Base-by-base conservation (phyloP, 2,888 invertebrate species). In the Pseudolycoriella hygida region DNA sequence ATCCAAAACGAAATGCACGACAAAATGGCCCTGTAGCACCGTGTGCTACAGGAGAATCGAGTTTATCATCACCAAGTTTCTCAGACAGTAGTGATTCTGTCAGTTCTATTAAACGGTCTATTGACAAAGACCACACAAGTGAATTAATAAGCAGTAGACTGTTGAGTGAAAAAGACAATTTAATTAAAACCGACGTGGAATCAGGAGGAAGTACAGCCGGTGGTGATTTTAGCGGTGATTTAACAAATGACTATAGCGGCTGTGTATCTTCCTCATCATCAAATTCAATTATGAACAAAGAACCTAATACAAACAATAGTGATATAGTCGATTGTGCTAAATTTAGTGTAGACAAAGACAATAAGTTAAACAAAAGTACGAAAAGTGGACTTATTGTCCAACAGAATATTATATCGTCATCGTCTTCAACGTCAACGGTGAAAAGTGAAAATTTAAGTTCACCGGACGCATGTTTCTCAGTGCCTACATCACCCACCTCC, bases 401-500 rank as follows among this genome's bases (percentile, higher is more conserved):
- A 40, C 10, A 17, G 20, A 32, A 40, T 39, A 47, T 39, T 38
- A 32, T 25, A 41, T 37, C 39, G 20, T 44, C 44, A 43, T 40
- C 40, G 41, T 37, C 45, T 43, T 60, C 65, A 47, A 60, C 63
- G 49, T 63, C 70, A 57, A 60, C 66, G 17, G 63, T 60, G 46
- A 61, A 62, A 49, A 60, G 60, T 19, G 56, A 53, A 12, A 46
- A 50, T 4, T 49, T 47, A 31, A 60, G 58, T 50, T 57, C 59
- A 51, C 61, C 59, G 46, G 66, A 65, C 51, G 62, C 61, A 4
- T 64, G 63, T 47, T 64, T 62, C 46, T 66, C 66, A 41, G 63
- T 66, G 61, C 64, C 67, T 58, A 62, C 67, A 54, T 62, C 70
- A 57, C 63, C 70, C 55, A 61, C 68, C 60, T 62, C 67, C 49